Base-by-base conservation (phyloP, 2,797 vertebrate species). In the Chloroceryle amazona region DNA sequence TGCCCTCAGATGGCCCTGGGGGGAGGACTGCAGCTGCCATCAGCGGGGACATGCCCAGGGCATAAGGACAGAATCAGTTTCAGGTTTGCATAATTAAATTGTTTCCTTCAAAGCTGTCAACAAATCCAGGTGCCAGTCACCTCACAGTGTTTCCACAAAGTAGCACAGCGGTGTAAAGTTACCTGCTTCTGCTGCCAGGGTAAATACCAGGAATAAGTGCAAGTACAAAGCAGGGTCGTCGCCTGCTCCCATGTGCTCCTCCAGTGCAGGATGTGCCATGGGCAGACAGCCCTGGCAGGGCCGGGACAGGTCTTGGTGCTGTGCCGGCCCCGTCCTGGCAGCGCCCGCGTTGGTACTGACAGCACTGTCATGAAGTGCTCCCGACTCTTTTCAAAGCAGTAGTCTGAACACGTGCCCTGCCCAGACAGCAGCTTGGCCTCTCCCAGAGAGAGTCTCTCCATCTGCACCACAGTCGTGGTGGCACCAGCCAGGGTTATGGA, bases 101-200 rank as follows among this genome's bases (percentile, higher is more conserved):
- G 81, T 71, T 91, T 81, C 76, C 81, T 93, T 93, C 91, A 58
- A 90, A 92, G 81, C 65, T 93, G 88, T 89, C 93, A 92, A 65
- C 81, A 71, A 76, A 79, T 81, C 81, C 91, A 86, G 79, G 86
- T 55, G 82, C 89, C 10, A 3, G 8, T 81, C 82, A 76, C 79
- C 46, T 96, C 52, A 21, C 25, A 21, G 44, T 15, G 5, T 78
- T 88, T 93, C 81, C 85, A 91, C 73, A 29, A 89, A 88, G 82
- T 26, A 91, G 57, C 5, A 6, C 29, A 86, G 62, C 0, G 17
- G 61, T 73, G 31, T 82, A 58, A 83, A 88, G 25, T 90, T 78
- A 44, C 78, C 35, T 16, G 60, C 66, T 86, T 52, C 57, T 13
- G 39, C 66, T 84, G 94, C 94, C 94, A 81, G 63, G 66, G 61